A percentile compares a stretch with the other conserved stretches of the same genome.
Evolutionary conservation across 2,113 vertebrate genomes (phyloP).

Genomic region (Scophthalmus maximus): DNA sequence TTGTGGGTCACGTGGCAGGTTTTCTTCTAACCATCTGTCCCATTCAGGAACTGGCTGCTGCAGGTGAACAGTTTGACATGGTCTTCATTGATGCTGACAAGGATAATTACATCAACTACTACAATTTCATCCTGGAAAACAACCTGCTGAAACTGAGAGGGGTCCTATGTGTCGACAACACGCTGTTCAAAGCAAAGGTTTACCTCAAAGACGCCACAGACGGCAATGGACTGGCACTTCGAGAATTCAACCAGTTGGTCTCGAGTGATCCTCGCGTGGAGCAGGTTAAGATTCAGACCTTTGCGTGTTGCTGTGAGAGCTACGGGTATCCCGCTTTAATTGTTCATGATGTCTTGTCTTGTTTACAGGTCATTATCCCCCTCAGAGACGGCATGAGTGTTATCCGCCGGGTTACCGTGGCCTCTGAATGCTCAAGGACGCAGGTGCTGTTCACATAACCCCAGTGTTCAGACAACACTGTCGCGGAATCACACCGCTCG

Average conservation of each 20-base stretch:
- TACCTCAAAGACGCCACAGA: constrained; percentile 83
- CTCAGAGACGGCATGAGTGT: constrained; percentile 84
- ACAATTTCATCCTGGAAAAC: constrained; percentile 86
- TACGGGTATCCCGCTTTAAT: not conserved
- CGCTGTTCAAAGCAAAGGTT: constrained; percentile 85
- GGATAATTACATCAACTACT: constrained; percentile 85
- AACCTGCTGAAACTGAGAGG: constrained; percentile 83
- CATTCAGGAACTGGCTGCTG: constrained; percentile 80
- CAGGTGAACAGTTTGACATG: constrained; percentile 86
- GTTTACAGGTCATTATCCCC: constrained; percentile 83
- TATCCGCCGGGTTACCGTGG: constrained; percentile 67
- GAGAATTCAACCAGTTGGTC: constrained; percentile 84
- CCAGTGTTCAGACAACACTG: no score
- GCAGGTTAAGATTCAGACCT: constrained; percentile 78
- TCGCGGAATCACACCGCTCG: not conserved
- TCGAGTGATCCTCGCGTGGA: constrained; percentile 79
- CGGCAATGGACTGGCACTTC: constrained; percentile 82
- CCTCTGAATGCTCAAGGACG: constrained; percentile 16
- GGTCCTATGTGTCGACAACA: constrained; percentile 85
- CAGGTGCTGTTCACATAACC: constrained; percentile 48
- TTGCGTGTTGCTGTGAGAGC: not conserved
- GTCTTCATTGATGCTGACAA: constrained; percentile 89
- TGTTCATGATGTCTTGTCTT: constrained; percentile 1
- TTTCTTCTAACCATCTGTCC: not conserved
- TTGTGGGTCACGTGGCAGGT: not conserved